Base-by-base conservation (phyloP, 2,888 invertebrate genomes). In the Biston stratarius region DNA sequence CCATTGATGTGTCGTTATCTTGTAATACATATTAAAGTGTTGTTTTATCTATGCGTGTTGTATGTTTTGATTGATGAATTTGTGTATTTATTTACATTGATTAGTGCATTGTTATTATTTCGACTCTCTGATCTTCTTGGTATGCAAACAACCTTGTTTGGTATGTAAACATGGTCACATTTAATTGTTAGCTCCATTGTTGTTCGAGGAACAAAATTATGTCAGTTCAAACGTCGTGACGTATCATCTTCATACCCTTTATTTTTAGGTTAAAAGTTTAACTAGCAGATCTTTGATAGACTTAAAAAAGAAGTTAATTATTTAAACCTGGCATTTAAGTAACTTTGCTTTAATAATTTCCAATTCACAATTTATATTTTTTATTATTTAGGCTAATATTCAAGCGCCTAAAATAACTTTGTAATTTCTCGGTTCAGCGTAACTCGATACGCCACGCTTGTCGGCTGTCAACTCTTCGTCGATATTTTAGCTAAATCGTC, bases 401-500 rank as follows among this genome's bases (percentile, higher is more conserved):
- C 77, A 45, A 48, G 77, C 72, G 74, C 83, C 82, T 71, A 82
- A 88, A 83, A 75, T 70, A 89, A 83, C 72, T 65, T 67, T 72
- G 82, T 81, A 83, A 85, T 87, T 87, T 85, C 83, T 85, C 83
- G 84, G 84, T 83, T 84, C 81, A 70, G 67, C 80, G 90, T 87
- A 91, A 91, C 80, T 61, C 74, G 87, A 92, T 88, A 90, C 82
- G 85, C 81, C 75, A 82, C 84, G 90, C 80, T 81, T 86, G 84
- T 89, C 83, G 77, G 71, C 81, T 87, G 87, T 86, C 87, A 89
- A 83, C 79, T 72, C 77, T 82, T 77, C 85, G 85, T 87, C 88
- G 86, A 91, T 90, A 90, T 91, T 91, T 91, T 89, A 84, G 86
- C 86, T 86, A 90, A 87, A 79, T 83, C 82, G 83, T 82, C 81